Evolutionary conservation across 2,797 vertebrate species (phyloP), one percentile per base, ranked within the genome.

Genomic region (Mormyrops boulengeri): DNA sequence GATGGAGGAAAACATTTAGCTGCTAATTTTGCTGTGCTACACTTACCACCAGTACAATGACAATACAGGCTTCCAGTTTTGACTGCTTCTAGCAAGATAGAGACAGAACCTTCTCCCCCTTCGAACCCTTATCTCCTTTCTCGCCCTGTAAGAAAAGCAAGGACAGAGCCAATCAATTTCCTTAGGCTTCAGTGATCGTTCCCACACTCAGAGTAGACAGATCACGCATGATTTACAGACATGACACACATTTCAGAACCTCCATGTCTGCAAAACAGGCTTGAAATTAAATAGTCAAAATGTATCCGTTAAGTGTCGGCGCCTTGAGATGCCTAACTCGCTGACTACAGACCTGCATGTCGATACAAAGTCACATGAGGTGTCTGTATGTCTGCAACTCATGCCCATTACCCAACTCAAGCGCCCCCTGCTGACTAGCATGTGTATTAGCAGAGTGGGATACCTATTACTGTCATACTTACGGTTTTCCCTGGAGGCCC

Each of bases 401-500:
- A 80, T n/a, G 17, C 38, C 38, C 73, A 38, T 44, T n/a, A 80
- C 8, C 26, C 47, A 86, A 30, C 50, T 85, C 22, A 30, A 52
- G 84, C 5, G 11, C 26, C 26, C 26, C 84, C 84, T 86, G 49
- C 84, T 86, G 84, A 50, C 12, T 14, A 53, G 85, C 34, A 87
- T 0, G 2, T 38, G 85, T 12, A 87, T 38, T 52, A 38, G 41
- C 85, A 53, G 34, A 87, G 12, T 30, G 22, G 19, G 85, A 55
- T 8, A 50, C 82, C 4, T 19, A n/a, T 80, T 44, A 80, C 34
- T 80, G 22, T 49, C 47, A 87, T 34, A 93, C 96, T 95, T 90
- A 96, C 96, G 66, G 92, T 91, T 0, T 92, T 94, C 91, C 96
- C 96, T 38, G 96, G 95, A 87, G 95, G 95, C 66, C 96, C 96